These are phyloP conservation scores for Acleris cristana DNA, from an alignment of 2,888 invertebrate genomes.

Conservation along the genomic window DNA sequence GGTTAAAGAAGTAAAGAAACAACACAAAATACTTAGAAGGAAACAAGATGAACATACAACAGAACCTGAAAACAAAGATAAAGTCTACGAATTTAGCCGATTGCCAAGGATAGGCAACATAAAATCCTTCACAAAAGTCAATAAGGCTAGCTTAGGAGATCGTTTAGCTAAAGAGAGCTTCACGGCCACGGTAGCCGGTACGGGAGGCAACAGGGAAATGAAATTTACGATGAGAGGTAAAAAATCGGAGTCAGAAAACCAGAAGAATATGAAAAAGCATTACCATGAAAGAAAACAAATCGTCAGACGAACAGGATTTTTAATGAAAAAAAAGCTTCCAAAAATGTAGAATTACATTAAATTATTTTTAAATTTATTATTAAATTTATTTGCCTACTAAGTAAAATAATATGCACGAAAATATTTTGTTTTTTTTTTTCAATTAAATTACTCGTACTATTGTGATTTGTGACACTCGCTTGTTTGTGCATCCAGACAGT, in stretches of 20 bases:
- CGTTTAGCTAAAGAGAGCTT: constrained; percentile 86
- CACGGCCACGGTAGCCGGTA: constrained; percentile 75
- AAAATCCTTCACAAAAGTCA: constrained; percentile 75
- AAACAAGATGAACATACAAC: constrained; percentile 57
- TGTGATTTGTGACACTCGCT: no score
- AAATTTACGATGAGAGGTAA: constrained; percentile 87
- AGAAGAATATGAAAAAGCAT: constrained; percentile 86
- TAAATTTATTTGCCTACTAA: no score
- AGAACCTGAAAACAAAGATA: constrained; percentile 49
- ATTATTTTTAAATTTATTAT: neutral
- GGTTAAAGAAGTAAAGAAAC: constrained; percentile 91
- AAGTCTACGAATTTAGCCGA: constrained; percentile 60
- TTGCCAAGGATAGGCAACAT: constrained; percentile 81
- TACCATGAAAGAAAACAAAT: constrained; percentile 88
- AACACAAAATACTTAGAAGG: constrained; percentile 86
- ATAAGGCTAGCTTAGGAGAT: constrained; percentile 89
- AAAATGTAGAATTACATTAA: constrained; percentile 48
- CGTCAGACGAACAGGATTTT: constrained; percentile 75
- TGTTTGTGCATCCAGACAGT: no score
- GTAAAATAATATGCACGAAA: no score
- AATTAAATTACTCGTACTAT: no score
- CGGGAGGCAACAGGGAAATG: constrained; percentile 91
- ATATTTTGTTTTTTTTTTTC: no score
- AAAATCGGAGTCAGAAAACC: constrained; percentile 79
- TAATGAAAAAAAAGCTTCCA: constrained; percentile 64